Conservation (phyloP, 2,888 invertebrate genomes). For the Platycnemis pennipes region DNA sequence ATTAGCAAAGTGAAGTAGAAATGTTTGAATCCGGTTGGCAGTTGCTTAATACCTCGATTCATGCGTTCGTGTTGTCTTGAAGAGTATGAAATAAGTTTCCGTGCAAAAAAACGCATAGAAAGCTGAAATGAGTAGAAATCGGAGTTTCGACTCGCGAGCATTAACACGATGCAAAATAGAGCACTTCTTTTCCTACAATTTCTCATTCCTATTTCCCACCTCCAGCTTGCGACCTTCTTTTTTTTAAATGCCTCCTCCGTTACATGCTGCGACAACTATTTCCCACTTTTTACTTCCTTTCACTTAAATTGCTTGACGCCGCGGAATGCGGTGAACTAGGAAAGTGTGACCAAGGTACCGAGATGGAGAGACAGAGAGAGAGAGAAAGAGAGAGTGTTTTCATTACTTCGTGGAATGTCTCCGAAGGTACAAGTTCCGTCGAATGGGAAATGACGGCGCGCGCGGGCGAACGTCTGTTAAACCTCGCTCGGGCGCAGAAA, state of each 20-base stretch:
- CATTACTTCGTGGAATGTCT: slow-evolving; percentile 5
- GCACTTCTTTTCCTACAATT: neutral
- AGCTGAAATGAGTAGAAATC: neutral
- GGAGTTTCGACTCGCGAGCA: neutral
- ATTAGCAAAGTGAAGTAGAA: no score
- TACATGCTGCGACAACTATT: neutral
- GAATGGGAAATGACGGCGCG: neutral
- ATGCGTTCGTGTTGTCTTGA: no score
- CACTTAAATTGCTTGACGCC: slow-evolving; percentile 5
- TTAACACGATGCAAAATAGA: neutral
- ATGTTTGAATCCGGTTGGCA: no score
- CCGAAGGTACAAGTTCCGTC: neutral
- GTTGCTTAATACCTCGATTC: no score
- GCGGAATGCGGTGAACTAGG: slow-evolving; percentile 1
- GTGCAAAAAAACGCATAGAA: neutral
- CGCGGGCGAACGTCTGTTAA: neutral
- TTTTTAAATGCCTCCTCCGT: neutral
- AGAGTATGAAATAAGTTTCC: no score
- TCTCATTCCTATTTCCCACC: neutral
- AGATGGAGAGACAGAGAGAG: neutral
- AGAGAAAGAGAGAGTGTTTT: neutral
- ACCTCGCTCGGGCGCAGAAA: neutral
- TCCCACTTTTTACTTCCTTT: slow-evolving; percentile 34
- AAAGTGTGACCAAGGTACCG: neutral
- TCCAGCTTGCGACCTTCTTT: neutral